Evolutionary conservation across 2,888 invertebrate genomes (phyloP).

Genomic region (Muschampia plurimacula): DNA sequence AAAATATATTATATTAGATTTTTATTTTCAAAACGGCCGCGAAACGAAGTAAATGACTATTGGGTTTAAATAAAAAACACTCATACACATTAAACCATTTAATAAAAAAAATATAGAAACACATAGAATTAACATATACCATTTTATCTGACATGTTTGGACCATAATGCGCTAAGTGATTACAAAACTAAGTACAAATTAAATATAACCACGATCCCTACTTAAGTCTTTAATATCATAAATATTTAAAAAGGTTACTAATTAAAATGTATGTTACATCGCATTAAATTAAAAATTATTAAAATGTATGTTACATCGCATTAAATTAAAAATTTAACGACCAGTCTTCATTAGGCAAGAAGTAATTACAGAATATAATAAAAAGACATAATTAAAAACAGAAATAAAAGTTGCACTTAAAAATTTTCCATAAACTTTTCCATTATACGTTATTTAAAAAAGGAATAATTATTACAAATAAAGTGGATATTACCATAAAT

Average conservation of each 20-base stretch:
- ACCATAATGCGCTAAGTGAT: slow-evolving; percentile 47
- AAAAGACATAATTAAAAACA: neutral
- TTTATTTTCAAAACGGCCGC: too few relatives aligned
- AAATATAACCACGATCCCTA: slow-evolving; percentile 48
- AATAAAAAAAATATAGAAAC: slow-evolving; percentile 63
- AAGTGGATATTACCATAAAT: too few relatives aligned
- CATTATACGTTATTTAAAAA: too few relatives aligned
- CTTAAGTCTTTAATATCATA: slow-evolving; percentile 35
- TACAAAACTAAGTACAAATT: slow-evolving; percentile 50
- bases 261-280: slow-evolving; percentile 31
- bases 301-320: slow-evolving; percentile 25
- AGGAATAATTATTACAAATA: too few relatives aligned
- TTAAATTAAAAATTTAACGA: neutral
- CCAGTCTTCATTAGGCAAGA: slow-evolving; percentile 34
- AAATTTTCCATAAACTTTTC: too few relatives aligned
- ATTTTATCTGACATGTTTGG: slow-evolving; percentile 49
- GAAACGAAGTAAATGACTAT: too few relatives aligned
- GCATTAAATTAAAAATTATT: slow-evolving; percentile 2
- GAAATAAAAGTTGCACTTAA: too few relatives aligned
- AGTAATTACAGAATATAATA: slow-evolving; percentile 10
- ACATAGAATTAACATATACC: slow-evolving; percentile 50
- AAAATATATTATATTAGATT: too few relatives aligned
- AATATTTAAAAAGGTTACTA: slow-evolving; percentile 22
- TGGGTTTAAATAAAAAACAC: slow-evolving; percentile 24
- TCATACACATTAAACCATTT: slow-evolving; percentile 57